Conservation (phyloP, 2,113 vertebrate species). For the Sminthopsis crassicaudata region DNA sequence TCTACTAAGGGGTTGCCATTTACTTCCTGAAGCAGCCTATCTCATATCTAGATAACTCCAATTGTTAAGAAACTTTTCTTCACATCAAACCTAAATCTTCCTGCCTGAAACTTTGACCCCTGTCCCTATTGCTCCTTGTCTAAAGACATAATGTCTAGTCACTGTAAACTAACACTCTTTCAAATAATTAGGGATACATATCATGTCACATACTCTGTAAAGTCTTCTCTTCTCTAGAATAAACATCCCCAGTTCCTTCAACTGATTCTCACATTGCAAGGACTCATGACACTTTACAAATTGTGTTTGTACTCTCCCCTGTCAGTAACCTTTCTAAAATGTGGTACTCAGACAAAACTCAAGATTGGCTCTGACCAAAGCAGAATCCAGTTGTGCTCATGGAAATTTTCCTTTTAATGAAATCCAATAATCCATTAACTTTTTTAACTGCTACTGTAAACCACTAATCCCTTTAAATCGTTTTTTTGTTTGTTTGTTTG, state of each 20-base stretch:
- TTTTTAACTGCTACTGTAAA: not conserved
- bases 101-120: not conserved
- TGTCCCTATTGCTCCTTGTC: not conserved
- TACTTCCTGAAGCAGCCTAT: not conserved
- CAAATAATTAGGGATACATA: not conserved
- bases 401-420: not conserved
- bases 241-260: not conserved
- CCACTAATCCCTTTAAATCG: not conserved
- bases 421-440: not conserved
- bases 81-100: not conserved
- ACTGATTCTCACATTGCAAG: not conserved
- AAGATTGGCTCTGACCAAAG: not conserved
- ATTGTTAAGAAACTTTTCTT: not conserved
- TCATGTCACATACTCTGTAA: not conserved
- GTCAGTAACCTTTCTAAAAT: not conserved
- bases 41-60: not conserved
- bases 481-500: too few relatives aligned
- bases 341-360: not conserved
- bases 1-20: not conserved
- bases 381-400: not conserved
- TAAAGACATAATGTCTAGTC: not conserved
- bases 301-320: not conserved
- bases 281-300: not conserved
- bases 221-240: not conserved
- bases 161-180: not conserved